phyloP scores from a whole-genome alignment of 2,113 vertebrate genomes.

The Ammodytes marinus region DNA sequence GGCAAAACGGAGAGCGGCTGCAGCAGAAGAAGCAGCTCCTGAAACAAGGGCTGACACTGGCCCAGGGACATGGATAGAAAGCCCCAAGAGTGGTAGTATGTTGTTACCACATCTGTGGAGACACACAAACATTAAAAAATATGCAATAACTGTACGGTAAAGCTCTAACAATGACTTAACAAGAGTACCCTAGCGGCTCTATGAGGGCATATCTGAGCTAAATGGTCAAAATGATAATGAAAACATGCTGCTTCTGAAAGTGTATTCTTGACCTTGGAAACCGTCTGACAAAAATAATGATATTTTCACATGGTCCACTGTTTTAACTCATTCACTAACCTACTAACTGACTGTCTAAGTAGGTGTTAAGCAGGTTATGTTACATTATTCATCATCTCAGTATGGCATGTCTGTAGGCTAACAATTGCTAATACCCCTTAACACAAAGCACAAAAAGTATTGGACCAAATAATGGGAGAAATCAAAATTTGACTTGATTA shows the following conservation, averaged over 20 bases:
- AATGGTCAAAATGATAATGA: not conserved
- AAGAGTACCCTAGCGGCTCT: not conserved
- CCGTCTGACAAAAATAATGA: not conserved
- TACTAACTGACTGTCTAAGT: not conserved
- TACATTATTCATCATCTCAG: not conserved
- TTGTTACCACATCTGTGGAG: conserved; percentile 88
- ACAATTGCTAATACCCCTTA: not conserved
- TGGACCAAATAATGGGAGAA: not conserved
- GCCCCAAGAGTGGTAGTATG: conserved; percentile 93
- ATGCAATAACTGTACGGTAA: not conserved
- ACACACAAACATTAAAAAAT: conserved; percentile 3
- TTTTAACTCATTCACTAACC: too few species aligned
- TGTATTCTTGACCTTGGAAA: not conserved
- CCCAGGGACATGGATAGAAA: conserved; percentile 91
- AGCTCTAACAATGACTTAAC: not conserved
- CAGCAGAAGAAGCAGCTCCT: conserved; percentile 93
- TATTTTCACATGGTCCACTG: not conserved
- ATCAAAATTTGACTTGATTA: not conserved
- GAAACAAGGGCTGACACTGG: conserved; percentile 88
- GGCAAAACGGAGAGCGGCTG: conserved; percentile 94
- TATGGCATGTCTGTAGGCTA: not conserved
- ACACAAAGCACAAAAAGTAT: not conserved
- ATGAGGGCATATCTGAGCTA: not conserved
- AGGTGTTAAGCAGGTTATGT: not conserved
- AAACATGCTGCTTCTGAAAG: not conserved